These are phyloP conservation scores for Heliconius himera DNA, from an alignment of 1,140 invertebrate species.

Conservation along the genomic window DNA sequence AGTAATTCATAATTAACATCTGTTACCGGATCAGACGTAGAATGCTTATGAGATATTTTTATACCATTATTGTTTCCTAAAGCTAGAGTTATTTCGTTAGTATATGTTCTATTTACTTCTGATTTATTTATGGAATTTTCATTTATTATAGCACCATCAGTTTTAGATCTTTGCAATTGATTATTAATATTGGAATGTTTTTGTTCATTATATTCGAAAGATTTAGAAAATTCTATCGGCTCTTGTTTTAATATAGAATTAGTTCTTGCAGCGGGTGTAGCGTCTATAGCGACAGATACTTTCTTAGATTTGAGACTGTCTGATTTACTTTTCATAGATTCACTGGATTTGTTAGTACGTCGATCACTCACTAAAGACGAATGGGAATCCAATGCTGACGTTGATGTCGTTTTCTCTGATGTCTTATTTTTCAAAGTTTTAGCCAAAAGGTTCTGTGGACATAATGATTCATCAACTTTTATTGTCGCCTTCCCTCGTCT, in stretches of 20 bases:
- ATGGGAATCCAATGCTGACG: constrained; percentile 70
- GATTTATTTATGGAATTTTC: constrained; percentile 40
- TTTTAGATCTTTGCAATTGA: constrained; percentile 73
- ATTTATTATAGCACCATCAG: constrained; percentile 62
- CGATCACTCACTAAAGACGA: constrained; percentile 69
- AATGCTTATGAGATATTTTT: constrained; percentile 87
- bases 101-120: constrained; percentile 66
- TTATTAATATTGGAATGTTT: constrained; percentile 61
- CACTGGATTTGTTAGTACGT: constrained; percentile 65
- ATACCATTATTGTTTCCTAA: constrained; percentile 64
- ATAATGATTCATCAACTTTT: constrained; percentile 46
- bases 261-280: constrained; percentile 87
- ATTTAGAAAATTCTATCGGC: constrained; percentile 87
- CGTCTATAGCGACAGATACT: constrained; percentile 88
- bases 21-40: constrained; percentile 87
- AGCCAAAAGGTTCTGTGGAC: constrained; percentile 48
- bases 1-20: constrained; percentile 78
- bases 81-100: constrained; percentile 79
- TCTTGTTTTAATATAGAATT: constrained; percentile 87
- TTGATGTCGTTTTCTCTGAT: constrained; percentile 77
- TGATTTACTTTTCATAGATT: constrained; percentile 75
- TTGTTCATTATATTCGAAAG: constrained; percentile 71
- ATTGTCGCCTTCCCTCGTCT: constrained; percentile 53
- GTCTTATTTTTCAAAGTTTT: constrained; percentile 61
- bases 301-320: constrained; percentile 83